phyloP scores from a whole-genome alignment of 2,797 vertebrate species.

The Dicrostonyx torquatus region DNA sequence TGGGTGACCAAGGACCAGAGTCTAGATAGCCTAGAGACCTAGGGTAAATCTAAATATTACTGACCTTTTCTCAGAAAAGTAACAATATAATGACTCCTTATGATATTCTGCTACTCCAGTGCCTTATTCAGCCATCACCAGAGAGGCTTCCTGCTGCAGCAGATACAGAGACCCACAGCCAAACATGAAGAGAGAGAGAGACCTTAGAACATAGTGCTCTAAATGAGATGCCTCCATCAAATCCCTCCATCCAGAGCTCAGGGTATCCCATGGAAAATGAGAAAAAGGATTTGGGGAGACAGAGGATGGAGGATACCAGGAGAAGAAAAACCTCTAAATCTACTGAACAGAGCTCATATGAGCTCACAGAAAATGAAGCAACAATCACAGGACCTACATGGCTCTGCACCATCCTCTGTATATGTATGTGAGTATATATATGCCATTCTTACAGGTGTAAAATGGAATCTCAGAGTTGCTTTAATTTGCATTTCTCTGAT shows the following conservation, averaged over 20 bases:
- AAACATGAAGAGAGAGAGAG: background rate
- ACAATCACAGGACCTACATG: background rate
- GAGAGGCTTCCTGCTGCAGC: background rate
- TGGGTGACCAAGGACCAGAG: background rate
- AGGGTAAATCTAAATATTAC: background rate
- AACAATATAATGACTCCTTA: background rate
- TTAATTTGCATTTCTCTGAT: too few species aligned
- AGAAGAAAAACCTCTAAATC: background rate
- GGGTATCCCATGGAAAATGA: too few species aligned
- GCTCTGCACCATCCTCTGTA: background rate
- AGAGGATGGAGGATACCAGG: background rate
- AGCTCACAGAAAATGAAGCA: background rate
- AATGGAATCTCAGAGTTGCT: too few species aligned
- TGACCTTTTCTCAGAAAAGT: too few species aligned
- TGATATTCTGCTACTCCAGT: background rate
- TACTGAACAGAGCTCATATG: background rate
- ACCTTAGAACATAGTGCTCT: background rate
- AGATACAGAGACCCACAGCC: background rate
- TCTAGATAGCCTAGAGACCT: background rate
- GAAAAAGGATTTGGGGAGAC: background rate
- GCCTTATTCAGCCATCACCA: background rate
- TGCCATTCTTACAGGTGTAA: too few species aligned
- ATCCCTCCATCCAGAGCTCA: background rate
- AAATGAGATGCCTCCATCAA: background rate
- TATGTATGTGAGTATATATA: accelerated